Base-by-base conservation (phyloP, 1,140 invertebrate genomes). In the Galleria mellonella region DNA sequence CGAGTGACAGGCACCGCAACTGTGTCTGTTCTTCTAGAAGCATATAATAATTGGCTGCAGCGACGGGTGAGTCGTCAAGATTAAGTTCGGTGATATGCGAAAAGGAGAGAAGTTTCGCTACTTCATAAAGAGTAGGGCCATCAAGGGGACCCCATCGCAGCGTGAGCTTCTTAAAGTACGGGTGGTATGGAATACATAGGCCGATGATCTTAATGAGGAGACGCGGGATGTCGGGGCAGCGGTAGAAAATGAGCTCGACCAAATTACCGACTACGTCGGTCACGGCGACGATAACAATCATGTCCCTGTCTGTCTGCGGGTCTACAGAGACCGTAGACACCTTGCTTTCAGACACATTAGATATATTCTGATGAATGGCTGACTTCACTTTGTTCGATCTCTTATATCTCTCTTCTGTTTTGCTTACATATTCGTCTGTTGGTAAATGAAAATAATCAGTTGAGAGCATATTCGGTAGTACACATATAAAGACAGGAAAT, bases 41-140 rank as follows among this genome's bases (percentile, higher is more conserved):
- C 11, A 43, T 3, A 23, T 46, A 13, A 13, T 55, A 55, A 44
- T 58, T 54, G n/a, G 40, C 29, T 11, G 50, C 36, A n/a, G n/a
- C 12, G 0, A 56, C 45, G 1, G 47, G 51, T 17, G 62, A 52
- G 51, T 66, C 55, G 41, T 62, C 55, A 2, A 66, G 44, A 13
- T 43, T 47, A 2, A 66, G 13, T 31, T 66, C 59, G 8, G 59
- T 66, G 11, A 66, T 40, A 0, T 52, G 36, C 10, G 55, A 62
- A 10, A 23, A 30, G 0, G 42, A 32, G 2, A 62, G 27, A 8
- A 53, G 39, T 11, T 54, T 51, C 0, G 47, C 40, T 2, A 62
- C 42, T 11, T 59, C 62, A n/a, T 54, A 47, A 0, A 66, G n/a
- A 2, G 14, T 31, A 6, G 33, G 13, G 8, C 55, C 51, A 9